Conservation (phyloP, 2,113 vertebrate genomes). For the Pelecanus crispus region DNA sequence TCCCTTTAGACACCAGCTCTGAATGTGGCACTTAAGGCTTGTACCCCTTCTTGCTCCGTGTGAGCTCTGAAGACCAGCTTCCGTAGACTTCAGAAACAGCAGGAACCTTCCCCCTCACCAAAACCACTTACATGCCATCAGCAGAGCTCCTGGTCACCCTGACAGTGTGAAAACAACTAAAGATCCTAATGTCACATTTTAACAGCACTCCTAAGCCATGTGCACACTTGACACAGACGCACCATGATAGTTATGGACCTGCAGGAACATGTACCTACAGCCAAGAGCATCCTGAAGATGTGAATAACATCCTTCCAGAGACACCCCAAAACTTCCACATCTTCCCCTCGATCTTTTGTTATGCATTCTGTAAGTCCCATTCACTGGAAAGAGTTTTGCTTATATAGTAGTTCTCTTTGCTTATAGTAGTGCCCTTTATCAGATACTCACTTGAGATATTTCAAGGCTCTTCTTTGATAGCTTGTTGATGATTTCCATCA, state of each 20-base stretch:
- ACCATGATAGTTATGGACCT: not conserved
- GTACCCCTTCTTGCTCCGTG: not conserved
- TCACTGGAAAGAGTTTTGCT: not conserved
- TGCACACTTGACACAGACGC: not conserved
- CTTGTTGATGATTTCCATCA: not conserved
- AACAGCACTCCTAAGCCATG: not conserved
- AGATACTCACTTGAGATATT: not conserved
- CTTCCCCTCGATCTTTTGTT: not conserved
- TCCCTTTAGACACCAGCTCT: not conserved
- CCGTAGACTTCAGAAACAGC: not conserved
- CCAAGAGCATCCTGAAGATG: not conserved
- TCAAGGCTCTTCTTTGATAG: accelerated
- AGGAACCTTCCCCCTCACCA: not conserved
- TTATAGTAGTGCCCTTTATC: not conserved
- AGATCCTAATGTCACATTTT: not conserved
- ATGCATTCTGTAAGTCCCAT: not conserved
- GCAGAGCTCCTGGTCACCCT: not conserved
- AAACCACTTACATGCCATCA: not conserved
- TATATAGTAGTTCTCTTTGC: not conserved
- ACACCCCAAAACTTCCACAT: not conserved
- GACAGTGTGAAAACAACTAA: not conserved
- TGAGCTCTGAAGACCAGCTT: not conserved
- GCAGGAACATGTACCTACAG: not conserved
- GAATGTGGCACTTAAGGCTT: not conserved
- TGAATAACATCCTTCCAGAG: not conserved